Evolutionary conservation across 2,113 vertebrate species (phyloP).

Genomic region (Egretta garzetta): DNA sequence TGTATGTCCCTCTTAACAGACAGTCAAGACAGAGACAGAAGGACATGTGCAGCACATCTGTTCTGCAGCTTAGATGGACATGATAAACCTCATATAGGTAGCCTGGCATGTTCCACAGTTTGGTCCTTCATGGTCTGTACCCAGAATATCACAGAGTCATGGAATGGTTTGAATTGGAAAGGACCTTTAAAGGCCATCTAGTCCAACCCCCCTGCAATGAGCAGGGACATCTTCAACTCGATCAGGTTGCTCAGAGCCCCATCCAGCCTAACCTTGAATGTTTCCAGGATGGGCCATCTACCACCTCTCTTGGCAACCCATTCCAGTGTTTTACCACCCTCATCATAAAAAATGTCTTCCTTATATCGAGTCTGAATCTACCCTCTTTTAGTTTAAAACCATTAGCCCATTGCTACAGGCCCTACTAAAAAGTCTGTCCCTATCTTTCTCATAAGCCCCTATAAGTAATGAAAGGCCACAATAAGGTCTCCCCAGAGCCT

Average conservation of each 20-base stretch:
- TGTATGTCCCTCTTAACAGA: neutral
- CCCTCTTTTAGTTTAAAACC: neutral
- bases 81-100: neutral
- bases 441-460: neutral
- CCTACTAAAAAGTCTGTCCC: neutral
- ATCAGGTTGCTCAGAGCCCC: neutral
- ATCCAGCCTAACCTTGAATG: neutral
- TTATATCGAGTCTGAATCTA: neutral
- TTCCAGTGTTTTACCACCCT: neutral
- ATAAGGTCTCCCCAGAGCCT: neutral
- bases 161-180: neutral
- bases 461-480: neutral
- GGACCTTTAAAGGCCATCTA: neutral
- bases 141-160: neutral
- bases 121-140: neutral
- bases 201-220: neutral
- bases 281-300: neutral
- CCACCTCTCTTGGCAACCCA: neutral
- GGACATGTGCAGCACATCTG: neutral
- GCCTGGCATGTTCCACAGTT: neutral
- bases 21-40: neutral
- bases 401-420: neutral
- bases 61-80: neutral
- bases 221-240: neutral
- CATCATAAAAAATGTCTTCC: neutral